phyloP scores from a whole-genome alignment of 2,113 vertebrate genomes.

The Ia io region DNA sequence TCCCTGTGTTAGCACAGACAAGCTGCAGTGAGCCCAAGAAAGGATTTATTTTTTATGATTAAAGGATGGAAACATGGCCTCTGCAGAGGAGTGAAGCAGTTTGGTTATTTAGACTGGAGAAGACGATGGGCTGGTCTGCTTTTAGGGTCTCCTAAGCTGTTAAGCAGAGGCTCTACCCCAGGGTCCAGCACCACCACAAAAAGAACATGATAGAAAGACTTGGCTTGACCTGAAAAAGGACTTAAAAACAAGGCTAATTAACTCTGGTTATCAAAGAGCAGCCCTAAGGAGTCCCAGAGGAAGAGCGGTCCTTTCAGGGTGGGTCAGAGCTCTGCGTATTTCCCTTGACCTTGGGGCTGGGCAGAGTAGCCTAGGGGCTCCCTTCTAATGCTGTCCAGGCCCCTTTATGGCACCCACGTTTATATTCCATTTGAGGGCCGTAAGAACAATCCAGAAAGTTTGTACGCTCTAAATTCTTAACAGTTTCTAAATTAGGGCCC shows the following conservation, averaged over 20 bases:
- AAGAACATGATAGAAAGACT: not conserved
- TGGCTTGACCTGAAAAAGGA: not conserved
- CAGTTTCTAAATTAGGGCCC: not conserved
- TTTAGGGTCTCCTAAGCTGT: not conserved
- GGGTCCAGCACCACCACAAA: rapidly evolving
- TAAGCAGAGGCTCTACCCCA: rapidly evolving
- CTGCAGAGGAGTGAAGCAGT: not conserved
- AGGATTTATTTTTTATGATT: not conserved
- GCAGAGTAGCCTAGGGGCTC: too few relatives aligned
- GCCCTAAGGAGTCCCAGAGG: not conserved
- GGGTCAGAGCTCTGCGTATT: not conserved
- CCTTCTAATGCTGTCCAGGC: not conserved
- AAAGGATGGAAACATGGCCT: not conserved
- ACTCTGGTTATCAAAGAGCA: not conserved
- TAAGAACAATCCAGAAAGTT: not conserved
- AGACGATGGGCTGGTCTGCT: not conserved
- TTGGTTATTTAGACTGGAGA: not conserved
- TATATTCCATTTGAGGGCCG: not conserved
- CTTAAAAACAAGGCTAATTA: not conserved
- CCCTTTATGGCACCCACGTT: not conserved
- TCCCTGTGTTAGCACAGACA: not conserved
- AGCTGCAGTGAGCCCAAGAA: not conserved
- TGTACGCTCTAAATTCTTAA: not conserved
- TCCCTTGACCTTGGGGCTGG: too few relatives aligned
- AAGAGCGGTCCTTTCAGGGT: not conserved